Conservation (phyloP, 2,113 vertebrate genomes). For the Maccullochella peelii region DNA sequence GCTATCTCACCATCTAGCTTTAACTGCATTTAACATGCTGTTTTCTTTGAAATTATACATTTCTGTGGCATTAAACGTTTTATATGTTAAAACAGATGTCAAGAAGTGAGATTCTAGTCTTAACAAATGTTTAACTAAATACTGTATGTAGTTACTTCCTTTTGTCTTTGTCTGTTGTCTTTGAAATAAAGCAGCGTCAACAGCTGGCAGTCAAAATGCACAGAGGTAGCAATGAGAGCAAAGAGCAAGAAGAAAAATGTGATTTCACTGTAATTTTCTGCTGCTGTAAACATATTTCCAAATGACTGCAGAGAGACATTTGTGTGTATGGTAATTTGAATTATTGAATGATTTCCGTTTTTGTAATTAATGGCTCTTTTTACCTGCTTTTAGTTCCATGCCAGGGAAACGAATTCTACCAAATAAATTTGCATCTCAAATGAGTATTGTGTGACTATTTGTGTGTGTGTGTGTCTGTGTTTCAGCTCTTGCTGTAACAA, state of each 20-base stretch:
- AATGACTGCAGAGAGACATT: not conserved
- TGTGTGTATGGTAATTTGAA: not conserved
- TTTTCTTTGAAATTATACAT: not conserved
- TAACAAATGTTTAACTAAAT: not conserved
- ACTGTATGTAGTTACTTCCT: not conserved
- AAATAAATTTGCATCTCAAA: not conserved
- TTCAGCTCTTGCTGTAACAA: conserved; percentile 87
- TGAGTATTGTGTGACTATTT: conserved; percentile 1
- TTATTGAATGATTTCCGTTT: not conserved
- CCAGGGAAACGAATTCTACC: not conserved
- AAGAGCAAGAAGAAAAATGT: not conserved
- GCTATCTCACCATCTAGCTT: not conserved
- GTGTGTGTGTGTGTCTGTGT: conserved; percentile 56
- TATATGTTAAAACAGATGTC: not conserved
- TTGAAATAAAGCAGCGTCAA: not conserved
- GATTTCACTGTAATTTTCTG: not conserved
- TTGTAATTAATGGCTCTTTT: not conserved
- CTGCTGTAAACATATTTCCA: not conserved
- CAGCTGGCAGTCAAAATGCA: not conserved
- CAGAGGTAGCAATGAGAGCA: not conserved
- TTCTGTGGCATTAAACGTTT: not conserved
- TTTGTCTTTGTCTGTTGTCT: not conserved
- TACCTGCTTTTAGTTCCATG: not conserved
- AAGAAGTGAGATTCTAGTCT: not conserved
- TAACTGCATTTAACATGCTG: not conserved